phyloP scores from a whole-genome alignment of 2,888 invertebrate genomes.

The Dioctria rufipes region DNA sequence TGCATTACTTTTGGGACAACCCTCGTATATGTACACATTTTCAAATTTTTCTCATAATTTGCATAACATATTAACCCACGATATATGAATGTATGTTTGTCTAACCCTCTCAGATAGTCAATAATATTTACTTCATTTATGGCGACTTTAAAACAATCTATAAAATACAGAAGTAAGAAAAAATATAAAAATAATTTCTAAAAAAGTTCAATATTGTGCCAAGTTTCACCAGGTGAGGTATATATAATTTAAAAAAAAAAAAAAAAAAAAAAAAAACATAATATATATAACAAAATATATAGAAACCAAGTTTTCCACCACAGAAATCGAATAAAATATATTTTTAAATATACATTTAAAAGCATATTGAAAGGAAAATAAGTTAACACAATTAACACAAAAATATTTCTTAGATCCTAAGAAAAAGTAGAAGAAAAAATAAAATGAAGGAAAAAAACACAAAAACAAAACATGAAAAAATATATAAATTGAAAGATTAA shows the following conservation, averaged over 20 bases:
- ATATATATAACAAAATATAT: background rate
- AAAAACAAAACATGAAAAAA: slow-evolving; percentile 7
- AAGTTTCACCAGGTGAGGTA: too few relatives aligned
- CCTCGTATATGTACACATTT: too few relatives aligned
- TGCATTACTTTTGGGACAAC: too few relatives aligned
- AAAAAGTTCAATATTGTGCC: background rate
- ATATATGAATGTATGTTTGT: background rate
- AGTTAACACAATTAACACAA: background rate
- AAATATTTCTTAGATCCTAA: background rate
- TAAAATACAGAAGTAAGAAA: background rate
- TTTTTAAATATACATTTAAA: slow-evolving; percentile 40
- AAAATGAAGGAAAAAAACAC: slow-evolving; percentile 8
- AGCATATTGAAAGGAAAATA: slow-evolving; percentile 17
- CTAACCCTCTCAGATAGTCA: background rate
- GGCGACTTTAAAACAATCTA: background rate
- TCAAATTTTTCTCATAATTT: background rate
- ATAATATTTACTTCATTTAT: background rate
- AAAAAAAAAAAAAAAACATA: background rate
- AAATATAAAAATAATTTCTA: background rate
- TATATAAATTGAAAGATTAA: background rate
- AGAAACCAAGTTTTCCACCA: background rate
- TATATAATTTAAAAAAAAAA: background rate
- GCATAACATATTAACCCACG: too few relatives aligned
- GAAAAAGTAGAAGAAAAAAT: slow-evolving; percentile 17
- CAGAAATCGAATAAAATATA: slow-evolving; percentile 28